Base-by-base conservation (phyloP, 2,113 vertebrate species). In the Larimichthys crocea region DNA sequence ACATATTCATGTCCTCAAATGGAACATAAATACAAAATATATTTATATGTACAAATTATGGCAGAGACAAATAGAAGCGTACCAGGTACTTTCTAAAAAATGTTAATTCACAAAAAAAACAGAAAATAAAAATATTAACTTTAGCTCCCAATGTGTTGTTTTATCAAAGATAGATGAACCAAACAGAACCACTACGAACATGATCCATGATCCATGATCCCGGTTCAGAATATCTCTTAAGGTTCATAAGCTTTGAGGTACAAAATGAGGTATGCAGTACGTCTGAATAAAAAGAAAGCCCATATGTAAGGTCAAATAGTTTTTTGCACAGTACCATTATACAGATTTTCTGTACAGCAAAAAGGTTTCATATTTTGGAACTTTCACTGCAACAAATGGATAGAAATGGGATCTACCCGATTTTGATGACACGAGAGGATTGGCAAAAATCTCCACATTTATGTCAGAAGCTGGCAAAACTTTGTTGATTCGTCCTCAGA, bases 1-100 rank as follows among this genome's bases (percentile, higher is more conserved):
- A 92, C 80, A 89, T 80, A 71, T 76, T 79, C 82, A 88, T 70
- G 84, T 88, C 91, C 88, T 88, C 81, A 74, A 85, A 92, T 74
- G 85, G 89, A 94, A 94, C 92, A 95, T 94, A 95, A 95, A 95
- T 95, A 96, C 89, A 95, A 95, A 95, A 93, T 89, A 90, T 86
- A 91, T 90, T 89, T 88, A 86, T 91, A 92, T 92, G 80, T 93
- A 94, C 90, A 93, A 90, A 89, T 91, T 85, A 89, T 89, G 93
- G 93, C 91, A 92, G 86, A 92, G 87, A 93, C 80, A 89, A 78
- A 87, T 80, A 76, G 48, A 93, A 92, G 90, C 82, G 66, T 86
- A 89, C 80, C 85, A 22, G 50, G 56, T 84, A 62, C 60, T 86
- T 82, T 74, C 66, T 72, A 79, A 81, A 80, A 80, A 79, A 83